Evolutionary conservation across 2,113 vertebrate species (phyloP), one percentile per base, ranked within the genome.

Genomic region (Pachyramphus minor): DNA sequence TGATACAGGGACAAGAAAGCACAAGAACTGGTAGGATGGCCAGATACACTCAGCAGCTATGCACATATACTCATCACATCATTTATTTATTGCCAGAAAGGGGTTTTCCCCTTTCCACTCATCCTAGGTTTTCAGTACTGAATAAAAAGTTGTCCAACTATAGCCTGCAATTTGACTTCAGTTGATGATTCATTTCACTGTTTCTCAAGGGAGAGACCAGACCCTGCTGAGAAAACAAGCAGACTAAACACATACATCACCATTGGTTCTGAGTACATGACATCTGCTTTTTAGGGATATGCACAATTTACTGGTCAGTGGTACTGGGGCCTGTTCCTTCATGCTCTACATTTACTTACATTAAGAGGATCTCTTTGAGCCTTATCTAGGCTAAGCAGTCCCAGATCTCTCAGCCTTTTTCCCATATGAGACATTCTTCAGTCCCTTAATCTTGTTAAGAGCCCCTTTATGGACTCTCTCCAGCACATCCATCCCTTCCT

Each of bases 401-500:
- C 16, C 17, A 66, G 23, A 17, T 58, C 5, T 60, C 64, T 50
- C 69, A 88, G 19, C 7, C 14, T 74, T 82, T 82, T 78, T 17
- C 11, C 21, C 7, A 25, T 35, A 25, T 24, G 5, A 73, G 20
- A 69, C 17, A 47, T 45, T 8, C 3, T 81, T 8, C 33, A 73
- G 35, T 50, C 50, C 41, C 59, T 64, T n/a, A 41, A 19, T 35
- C 12, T 76, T 80, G 37, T 78, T 55, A 37, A 67, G 27, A 35
- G 3, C 1, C 11, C 7, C 8, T 90, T 41, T 45, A 11, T 45
- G 33, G 28, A n/a, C 53, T 59, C 5, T n/a, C 3, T 50, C 44
- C 20, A 28, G 8, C 30, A 60, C 0, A 0, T 33, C 20, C 3
- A 5, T 37, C 8, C 79, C 17, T 64, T 28, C 44, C 52, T 55